Evolutionary conservation across 1,140 invertebrate genomes (phyloP).

Genomic region (Brachystomella parvula): DNA sequence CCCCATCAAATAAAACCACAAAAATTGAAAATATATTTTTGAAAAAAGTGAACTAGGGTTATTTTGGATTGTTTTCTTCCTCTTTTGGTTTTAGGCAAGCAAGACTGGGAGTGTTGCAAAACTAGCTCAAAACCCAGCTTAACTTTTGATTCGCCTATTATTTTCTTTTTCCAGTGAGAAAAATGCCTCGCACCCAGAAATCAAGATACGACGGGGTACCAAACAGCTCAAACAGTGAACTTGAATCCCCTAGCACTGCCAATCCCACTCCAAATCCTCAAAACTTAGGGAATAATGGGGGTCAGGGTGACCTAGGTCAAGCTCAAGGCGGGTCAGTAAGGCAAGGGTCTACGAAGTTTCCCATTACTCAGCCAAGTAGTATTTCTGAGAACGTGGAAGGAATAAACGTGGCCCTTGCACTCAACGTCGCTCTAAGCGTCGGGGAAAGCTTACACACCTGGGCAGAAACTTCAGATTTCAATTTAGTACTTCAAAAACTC

Average conservation of each 20-base stretch:
- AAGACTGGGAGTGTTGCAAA: no score
- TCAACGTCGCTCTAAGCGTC: slow-evolving; percentile 31
- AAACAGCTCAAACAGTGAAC: neutral
- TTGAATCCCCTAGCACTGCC: neutral
- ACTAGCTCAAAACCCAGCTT: no score
- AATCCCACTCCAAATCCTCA: neutral
- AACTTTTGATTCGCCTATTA: no score
- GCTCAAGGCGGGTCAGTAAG: slow-evolving; percentile 11
- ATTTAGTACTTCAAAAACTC: slow-evolving; percentile 28
- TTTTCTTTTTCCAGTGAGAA: no score
- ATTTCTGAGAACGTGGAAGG: neutral
- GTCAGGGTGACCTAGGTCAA: slow-evolving; percentile 7
- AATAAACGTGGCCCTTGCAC: slow-evolving; percentile 16
- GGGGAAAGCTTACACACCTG: slow-evolving; percentile 33
- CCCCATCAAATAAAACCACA: no score
- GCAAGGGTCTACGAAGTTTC: slow-evolving; percentile 32
- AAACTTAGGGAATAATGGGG: neutral
- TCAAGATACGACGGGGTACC: neutral
- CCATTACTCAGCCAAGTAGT: neutral
- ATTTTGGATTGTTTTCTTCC: no score
- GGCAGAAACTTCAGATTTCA: slow-evolving; percentile 35
- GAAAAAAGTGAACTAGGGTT: no score
- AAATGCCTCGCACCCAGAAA: slow-evolving; percentile 33
- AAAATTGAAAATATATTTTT: no score
- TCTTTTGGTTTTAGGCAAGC: no score